Evolutionary conservation across 2,888 invertebrate species (phyloP).

Genomic region (Epicampocera succincta): DNA sequence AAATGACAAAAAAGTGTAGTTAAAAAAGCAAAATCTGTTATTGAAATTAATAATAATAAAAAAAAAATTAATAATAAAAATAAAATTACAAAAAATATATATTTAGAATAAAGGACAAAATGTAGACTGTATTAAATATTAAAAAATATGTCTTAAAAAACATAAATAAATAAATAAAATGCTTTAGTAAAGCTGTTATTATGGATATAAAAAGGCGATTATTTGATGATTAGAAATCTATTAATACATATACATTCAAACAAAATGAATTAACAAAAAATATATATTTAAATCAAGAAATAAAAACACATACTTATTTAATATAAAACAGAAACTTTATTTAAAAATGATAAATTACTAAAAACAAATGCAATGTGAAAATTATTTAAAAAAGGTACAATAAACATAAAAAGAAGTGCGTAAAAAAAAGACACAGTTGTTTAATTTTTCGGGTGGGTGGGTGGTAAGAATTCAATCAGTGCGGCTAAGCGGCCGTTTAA

Average conservation of each 20-base stretch:
- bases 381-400: slow-evolving; percentile 68
- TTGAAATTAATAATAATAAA: neutral
- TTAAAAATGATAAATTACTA: slow-evolving; percentile 55
- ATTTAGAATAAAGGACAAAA: slow-evolving; percentile 59
- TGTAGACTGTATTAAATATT: slow-evolving; percentile 66
- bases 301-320: neutral
- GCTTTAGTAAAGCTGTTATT: slow-evolving; percentile 67
- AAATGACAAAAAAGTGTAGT: too few species aligned
- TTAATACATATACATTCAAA: slow-evolving; percentile 64
- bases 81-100: slow-evolving; percentile 15
- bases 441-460: slow-evolving; percentile 26
- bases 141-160: slow-evolving; percentile 46
- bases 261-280: slow-evolving; percentile 37
- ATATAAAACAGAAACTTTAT: slow-evolving; percentile 53
- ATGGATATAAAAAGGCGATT: slow-evolving; percentile 56
- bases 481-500: too few species aligned
- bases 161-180: slow-evolving; percentile 51
- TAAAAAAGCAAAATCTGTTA: neutral
- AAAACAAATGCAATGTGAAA: slow-evolving; percentile 57
- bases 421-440: slow-evolving; percentile 28
- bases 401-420: slow-evolving; percentile 65
- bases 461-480: too few species aligned
- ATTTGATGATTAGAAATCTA: slow-evolving; percentile 66
- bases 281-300: slow-evolving; percentile 29
- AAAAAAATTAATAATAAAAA: slow-evolving; percentile 33